Conservation (phyloP, 1,140 invertebrate genomes). For the Cyclina sinensis region DNA sequence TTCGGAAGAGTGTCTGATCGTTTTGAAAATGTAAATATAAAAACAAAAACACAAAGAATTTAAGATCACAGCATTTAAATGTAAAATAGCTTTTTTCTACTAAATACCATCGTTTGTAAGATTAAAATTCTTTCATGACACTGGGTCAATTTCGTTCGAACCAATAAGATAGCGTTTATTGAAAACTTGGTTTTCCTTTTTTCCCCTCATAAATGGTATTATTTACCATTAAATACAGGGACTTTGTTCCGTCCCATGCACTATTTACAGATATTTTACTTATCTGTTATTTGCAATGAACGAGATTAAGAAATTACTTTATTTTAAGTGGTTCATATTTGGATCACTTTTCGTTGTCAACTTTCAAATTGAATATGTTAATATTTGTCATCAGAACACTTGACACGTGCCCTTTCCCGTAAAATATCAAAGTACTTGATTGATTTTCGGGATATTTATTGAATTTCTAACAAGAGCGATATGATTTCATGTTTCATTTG, state of each 20-base stretch:
- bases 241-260: neutral
- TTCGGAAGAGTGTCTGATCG: no score
- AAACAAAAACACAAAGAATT: no score
- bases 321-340: neutral
- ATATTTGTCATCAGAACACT: constrained; percentile 15
- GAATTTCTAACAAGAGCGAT: no score
- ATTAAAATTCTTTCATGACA: no score
- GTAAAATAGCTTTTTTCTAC: no score
- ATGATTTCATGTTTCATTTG: no score
- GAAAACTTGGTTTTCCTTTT: neutral
- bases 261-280: neutral
- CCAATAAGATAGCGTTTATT: constrained; percentile 1
- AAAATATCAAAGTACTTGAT: neutral
- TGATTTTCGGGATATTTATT: neutral
- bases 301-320: neutral
- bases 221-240: neutral
- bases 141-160: neutral
- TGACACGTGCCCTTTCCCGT: neutral
- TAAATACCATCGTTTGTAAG: no score
- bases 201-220: neutral
- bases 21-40: no score
- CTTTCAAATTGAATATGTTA: constrained; percentile 8
- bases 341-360: neutral
- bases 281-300: neutral
- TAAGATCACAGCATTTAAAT: no score